Conservation (phyloP, 2,113 vertebrate species). For the Xiphophorus hellerii region DNA sequence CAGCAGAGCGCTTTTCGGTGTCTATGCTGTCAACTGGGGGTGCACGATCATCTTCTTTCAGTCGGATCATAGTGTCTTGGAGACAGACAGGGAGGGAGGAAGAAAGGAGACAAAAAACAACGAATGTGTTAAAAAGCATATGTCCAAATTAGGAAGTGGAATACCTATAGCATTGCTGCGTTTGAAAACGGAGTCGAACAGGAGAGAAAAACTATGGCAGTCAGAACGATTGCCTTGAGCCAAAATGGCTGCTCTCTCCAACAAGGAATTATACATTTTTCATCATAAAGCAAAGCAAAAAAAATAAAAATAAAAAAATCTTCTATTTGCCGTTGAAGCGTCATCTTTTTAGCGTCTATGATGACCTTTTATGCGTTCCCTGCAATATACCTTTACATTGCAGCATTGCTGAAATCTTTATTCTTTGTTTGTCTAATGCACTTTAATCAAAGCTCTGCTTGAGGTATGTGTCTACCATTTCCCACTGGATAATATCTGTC, state of each 20-base stretch:
- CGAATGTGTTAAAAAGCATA: slow-evolving; percentile 27
- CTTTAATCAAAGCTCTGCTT: slow-evolving; percentile 63
- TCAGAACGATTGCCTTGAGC: neutral
- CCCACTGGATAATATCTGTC: slow-evolving; percentile 72
- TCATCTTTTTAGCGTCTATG: neutral
- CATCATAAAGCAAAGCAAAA: neutral
- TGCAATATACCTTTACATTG: slow-evolving; percentile 28
- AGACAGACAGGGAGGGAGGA: slow-evolving; percentile 46
- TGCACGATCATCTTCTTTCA: slow-evolving; percentile 46
- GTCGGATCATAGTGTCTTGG: slow-evolving; percentile 61
- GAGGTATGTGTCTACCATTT: slow-evolving; percentile 50
- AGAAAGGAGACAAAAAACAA: slow-evolving; percentile 32
- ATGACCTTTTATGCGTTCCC: slow-evolving; percentile 26
- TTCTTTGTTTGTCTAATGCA: slow-evolving; percentile 47
- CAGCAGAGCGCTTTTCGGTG: slow-evolving; percentile 64
- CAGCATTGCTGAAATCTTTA: slow-evolving; percentile 13
- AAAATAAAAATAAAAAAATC: neutral
- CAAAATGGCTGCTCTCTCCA: slow-evolving; percentile 6
- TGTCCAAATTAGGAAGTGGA: slow-evolving; percentile 57
- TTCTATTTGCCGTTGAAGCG: slow-evolving; percentile 1
- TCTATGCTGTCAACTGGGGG: slow-evolving; percentile 55
- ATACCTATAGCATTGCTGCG: slow-evolving; percentile 23
- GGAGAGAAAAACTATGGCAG: slow-evolving; percentile 1
- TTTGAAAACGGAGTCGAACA: slow-evolving; percentile 13
- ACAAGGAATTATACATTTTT: slow-evolving; percentile 16